Percentiles rank a stretch among this genome's conserved stretches.
phyloP scores from a whole-genome alignment of 2,797 vertebrate species.

The Oryzias dopingdopingensis region DNA sequence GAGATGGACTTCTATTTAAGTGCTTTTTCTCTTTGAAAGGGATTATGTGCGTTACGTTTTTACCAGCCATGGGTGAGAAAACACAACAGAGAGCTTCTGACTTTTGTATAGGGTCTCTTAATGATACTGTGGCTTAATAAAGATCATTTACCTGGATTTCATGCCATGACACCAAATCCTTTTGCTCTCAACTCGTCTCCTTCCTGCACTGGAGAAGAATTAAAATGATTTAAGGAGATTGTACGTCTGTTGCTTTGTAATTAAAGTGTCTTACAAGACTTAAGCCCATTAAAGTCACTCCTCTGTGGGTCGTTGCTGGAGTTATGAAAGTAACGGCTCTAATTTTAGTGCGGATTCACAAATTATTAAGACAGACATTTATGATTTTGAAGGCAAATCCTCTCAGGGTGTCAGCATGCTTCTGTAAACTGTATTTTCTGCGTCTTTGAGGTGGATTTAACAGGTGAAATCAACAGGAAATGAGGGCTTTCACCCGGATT shows the following conservation, averaged over 20 bases:
- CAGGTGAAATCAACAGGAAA: conserved; percentile 59
- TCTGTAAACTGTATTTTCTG: conserved; percentile 37
- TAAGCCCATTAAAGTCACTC: conserved; percentile 29
- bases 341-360: conserved; percentile 11
- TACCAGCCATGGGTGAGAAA: conserved; percentile 13
- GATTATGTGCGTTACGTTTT: conserved; percentile 8
- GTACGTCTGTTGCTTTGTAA: conserved; percentile 10
- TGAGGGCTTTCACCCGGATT: conserved; percentile 53
- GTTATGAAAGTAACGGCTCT: neutral
- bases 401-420: conserved; percentile 25
- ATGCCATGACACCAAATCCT: conserved; percentile 1
- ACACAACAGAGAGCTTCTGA: conserved; percentile 1
- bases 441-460: conserved; percentile 35
- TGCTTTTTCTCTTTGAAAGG: neutral
- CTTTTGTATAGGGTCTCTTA: conserved; percentile 2
- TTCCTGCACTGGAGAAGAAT: neutral
- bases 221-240: conserved; percentile 8
- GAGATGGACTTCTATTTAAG: conserved; percentile 9
- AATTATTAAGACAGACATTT: conserved; percentile 20
- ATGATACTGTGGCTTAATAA: neutral
- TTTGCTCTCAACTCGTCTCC: neutral
- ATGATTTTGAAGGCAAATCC: conserved; percentile 30
- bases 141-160: conserved; percentile 14
- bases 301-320: conserved; percentile 14
- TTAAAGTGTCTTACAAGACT: conserved; percentile 15